These are phyloP conservation scores for Syngnathus rostellatus DNA, from an alignment of 2,797 vertebrate species.

Conservation along the genomic window DNA sequence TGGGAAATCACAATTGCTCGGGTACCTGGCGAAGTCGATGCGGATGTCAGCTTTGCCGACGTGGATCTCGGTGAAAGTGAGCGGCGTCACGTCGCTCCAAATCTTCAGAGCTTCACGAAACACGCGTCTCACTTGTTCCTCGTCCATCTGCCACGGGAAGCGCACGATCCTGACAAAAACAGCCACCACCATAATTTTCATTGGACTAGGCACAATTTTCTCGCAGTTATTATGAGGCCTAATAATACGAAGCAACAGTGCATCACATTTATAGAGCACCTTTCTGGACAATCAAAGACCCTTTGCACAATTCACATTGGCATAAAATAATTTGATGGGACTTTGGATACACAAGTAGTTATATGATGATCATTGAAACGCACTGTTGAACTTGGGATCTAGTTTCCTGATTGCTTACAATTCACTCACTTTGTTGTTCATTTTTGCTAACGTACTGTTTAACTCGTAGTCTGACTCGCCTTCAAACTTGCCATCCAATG, in stretches of 20 bases:
- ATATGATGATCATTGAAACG: neutral
- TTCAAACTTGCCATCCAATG: neutral
- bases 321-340: neutral
- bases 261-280: too few species aligned
- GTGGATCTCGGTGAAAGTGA: conserved; percentile 84
- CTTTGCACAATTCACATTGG: too few species aligned
- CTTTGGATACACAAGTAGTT: neutral
- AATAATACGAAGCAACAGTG: neutral
- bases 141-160: conserved; percentile 82
- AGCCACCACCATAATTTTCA: neutral
- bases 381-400: too few species aligned
- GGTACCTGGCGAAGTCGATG: conserved; percentile 86
- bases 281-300: too few species aligned
- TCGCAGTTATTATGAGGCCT: neutral
- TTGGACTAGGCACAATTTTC: neutral
- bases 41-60: conserved; percentile 80
- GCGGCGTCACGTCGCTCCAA: conserved; percentile 86
- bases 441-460: too few species aligned
- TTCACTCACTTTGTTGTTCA: too few species aligned
- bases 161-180: conserved; percentile 72
- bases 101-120: conserved; percentile 79
- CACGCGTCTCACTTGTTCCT: conserved; percentile 75
- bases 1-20: neutral
- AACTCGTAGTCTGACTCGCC: too few species aligned
- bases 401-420: too few species aligned